These are phyloP conservation scores for Atethmia centrago DNA, from an alignment of 2,888 invertebrate genomes.

Conservation along the genomic window DNA sequence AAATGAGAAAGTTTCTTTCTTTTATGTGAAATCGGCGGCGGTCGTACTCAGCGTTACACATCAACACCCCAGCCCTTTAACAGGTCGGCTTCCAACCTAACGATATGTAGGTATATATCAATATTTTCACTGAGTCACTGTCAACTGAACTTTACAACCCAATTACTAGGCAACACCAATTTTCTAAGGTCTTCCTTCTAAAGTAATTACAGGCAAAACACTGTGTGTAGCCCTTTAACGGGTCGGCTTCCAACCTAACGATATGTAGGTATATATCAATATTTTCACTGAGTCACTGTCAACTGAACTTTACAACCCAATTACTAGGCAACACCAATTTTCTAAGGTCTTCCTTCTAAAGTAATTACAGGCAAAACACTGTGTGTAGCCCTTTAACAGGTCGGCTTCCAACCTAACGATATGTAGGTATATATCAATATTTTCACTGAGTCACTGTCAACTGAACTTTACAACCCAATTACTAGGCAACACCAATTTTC, in stretches of 20 bases:
- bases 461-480: conserved; percentile 34
- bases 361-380: conserved; percentile 24
- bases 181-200: background rate
- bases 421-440: conserved; percentile 5
- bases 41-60: no score
- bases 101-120: background rate
- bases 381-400: background rate
- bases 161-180: conserved; percentile 20
- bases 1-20: background rate
- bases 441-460: no score
- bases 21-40: background rate
- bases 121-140: background rate
- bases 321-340: conserved; percentile 16
- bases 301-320: conserved; percentile 28
- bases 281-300: no score
- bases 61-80: background rate
- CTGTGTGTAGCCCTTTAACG: no score
- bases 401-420: background rate
- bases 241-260: no score
- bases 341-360: conserved; percentile 4
- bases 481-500: conserved; percentile 6
- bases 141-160: conserved; percentile 8
- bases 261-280: no score
- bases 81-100: background rate
- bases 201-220: conserved; percentile 30